These are phyloP conservation scores for Tortricodes alternella DNA, from an alignment of 2,888 invertebrate genomes.

Conservation along the genomic window DNA sequence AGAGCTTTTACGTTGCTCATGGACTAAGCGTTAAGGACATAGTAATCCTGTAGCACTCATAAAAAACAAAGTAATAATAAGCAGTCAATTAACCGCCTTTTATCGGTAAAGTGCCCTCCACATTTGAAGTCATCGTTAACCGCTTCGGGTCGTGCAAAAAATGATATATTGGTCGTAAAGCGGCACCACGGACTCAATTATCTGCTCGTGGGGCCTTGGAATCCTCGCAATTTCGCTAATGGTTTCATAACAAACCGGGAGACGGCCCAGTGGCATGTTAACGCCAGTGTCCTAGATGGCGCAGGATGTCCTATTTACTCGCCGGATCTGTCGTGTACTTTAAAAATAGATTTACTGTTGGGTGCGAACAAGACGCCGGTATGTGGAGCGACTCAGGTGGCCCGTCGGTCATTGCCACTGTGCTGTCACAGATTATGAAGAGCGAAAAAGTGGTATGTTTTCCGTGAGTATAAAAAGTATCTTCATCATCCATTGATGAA, in stretches of 20 bases:
- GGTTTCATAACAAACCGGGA: constrained; percentile 18
- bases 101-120: constrained; percentile 17
- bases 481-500: no score
- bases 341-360: constrained; percentile 27
- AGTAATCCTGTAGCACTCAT: no score
- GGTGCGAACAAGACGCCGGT: constrained; percentile 6
- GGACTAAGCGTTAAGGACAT: no score
- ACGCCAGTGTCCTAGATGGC: constrained; percentile 16
- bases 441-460: no score
- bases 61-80: constrained; percentile 7
- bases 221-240: constrained; percentile 30
- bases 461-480: no score
- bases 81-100: constrained; percentile 11
- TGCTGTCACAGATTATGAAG: no score
- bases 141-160: constrained; percentile 25
- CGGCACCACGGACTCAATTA: constrained; percentile 31
- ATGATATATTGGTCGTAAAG: constrained; percentile 28
- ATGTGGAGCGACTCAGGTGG: constrained; percentile 7
- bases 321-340: constrained; percentile 24
- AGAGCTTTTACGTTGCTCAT: no score
- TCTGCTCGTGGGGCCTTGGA: constrained; percentile 9
- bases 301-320: constrained; percentile 27
- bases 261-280: not conserved
- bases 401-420: not conserved
- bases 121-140: constrained; percentile 26